Evolutionary conservation across 1,140 invertebrate genomes (phyloP).

Genomic region (Drosophila sp.): DNA sequence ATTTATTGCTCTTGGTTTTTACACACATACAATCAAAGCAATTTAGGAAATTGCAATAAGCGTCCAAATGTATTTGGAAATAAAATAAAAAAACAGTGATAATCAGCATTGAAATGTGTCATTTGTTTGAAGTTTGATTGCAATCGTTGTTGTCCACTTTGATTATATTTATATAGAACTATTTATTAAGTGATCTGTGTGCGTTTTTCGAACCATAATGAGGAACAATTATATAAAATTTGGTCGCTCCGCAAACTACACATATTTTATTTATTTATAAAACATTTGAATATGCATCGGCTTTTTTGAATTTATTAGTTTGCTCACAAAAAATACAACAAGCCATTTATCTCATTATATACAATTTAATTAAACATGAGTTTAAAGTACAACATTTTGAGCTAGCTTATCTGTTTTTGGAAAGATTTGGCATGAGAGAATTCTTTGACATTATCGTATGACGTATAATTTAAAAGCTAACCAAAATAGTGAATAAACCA

Average conservation of each 20-base stretch:
- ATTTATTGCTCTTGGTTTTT: constrained; percentile 16
- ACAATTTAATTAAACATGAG: constrained; percentile 5
- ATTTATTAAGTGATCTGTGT: constrained; percentile 20
- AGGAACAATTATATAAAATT: constrained; percentile 54
- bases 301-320: background rate
- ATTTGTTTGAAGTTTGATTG: constrained; percentile 43
- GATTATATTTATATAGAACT: background rate
- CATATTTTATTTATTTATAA: constrained; percentile 40
- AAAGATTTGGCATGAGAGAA: too few species aligned
- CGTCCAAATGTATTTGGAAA: constrained; percentile 65
- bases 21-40: constrained; percentile 60
- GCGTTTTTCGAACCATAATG: constrained; percentile 31
- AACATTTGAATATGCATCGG: constrained; percentile 42
- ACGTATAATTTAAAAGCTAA: too few species aligned
- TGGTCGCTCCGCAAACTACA: constrained; percentile 16
- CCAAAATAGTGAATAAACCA: too few species aligned
- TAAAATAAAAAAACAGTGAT: constrained; percentile 46
- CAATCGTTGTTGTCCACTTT: constrained; percentile 12
- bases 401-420: too few species aligned
- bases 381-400: too few species aligned
- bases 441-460: too few species aligned
- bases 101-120: constrained; percentile 26
- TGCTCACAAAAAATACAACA: background rate
- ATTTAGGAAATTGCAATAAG: constrained; percentile 77
- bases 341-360: constrained; percentile 5